Evolutionary conservation across 1,140 invertebrate species (phyloP), one percentile per base, ranked within the genome.

Genomic region (Cryptotermes secundus): DNA sequence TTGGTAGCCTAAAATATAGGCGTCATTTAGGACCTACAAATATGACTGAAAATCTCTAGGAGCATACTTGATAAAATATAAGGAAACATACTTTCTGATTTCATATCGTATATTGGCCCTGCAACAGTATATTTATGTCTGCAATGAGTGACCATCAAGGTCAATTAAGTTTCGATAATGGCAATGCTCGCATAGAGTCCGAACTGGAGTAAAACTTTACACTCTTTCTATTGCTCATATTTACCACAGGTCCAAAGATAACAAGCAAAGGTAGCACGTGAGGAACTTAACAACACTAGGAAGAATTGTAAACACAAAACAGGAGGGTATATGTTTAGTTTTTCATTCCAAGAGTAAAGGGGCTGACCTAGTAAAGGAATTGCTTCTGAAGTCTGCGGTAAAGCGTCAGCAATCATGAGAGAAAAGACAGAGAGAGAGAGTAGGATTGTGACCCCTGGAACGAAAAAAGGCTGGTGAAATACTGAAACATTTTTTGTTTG

Each of bases 351-450:
- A 86, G 83, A 82, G 80, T 79, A 85, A 72, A 85, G 85, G 85
- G 85, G 87, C 91, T 89, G 89, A 94, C 94, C 94, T 90, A 95
- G 93, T 86, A 95, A 90, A 59, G 94, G 94, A 79, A 95, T 92
- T 85, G 93, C 93, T 88, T 95, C 94, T 84, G 93, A 94, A 80
- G 94, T 94, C 86, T 94, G 93, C 80, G 94, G 94, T 87, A 95
- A 93, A 84, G 92, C 91, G 91, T 93, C 89, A 86, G 91, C 93
- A 86, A 95, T 90, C 89, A 95, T 92, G 86, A 95, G 90, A 89
- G 95, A 94, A 90, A 95, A 95, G 86, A 95, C 94, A 88, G 94
- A 94, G 87, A 95, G 90, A 85, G 94, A 94, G 86, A 95, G 93
- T 83, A 95, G 91, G 88, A 95, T 94, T 88, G 94, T 95, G 85